Evolutionary conservation across 2,888 invertebrate genomes (phyloP).

Genomic region (Tachina lurida): DNA sequence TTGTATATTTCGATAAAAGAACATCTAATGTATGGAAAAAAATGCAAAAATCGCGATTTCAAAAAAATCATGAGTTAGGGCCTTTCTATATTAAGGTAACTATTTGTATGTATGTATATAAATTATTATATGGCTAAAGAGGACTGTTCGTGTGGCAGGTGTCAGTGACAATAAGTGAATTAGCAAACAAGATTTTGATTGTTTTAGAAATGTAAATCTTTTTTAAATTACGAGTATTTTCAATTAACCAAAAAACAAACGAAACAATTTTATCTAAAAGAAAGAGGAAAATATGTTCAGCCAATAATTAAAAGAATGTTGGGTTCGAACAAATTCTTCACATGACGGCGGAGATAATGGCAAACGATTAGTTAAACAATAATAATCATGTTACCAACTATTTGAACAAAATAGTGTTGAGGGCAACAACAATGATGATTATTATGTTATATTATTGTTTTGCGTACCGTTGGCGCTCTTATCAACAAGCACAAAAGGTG

Average conservation of each 20-base stretch:
- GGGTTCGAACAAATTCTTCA: slow-evolving; percentile 22
- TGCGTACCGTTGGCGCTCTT: slow-evolving; percentile 45
- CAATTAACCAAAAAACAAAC: background rate
- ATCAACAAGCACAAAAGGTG: slow-evolving; percentile 55
- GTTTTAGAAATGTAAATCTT: slow-evolving; percentile 10
- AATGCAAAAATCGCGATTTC: too few relatives aligned
- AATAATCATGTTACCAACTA: slow-evolving; percentile 32
- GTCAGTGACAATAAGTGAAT: slow-evolving; percentile 7
- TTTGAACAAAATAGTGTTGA: background rate
- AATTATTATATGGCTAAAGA: slow-evolving; percentile 54
- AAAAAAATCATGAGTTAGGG: too few relatives aligned
- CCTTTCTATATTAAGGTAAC: too few relatives aligned
- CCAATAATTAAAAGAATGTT: slow-evolving; percentile 5
- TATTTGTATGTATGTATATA: background rate
- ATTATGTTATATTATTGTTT: slow-evolving; percentile 33
- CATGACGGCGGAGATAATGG: slow-evolving; percentile 23
- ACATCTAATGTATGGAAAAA: too few relatives aligned
- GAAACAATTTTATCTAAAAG: slow-evolving; percentile 29
- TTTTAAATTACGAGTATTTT: slow-evolving; percentile 1
- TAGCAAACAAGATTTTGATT: slow-evolving; percentile 6
- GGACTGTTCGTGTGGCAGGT: slow-evolving; percentile 35
- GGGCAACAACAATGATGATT: background rate
- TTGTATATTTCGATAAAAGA: too few relatives aligned
- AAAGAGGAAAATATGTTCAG: slow-evolving; percentile 6
- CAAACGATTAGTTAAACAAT: slow-evolving; percentile 40